These are phyloP conservation scores for Jordanella pulchra DNA, from an alignment of 2,797 vertebrate species.

Conservation along the genomic window DNA sequence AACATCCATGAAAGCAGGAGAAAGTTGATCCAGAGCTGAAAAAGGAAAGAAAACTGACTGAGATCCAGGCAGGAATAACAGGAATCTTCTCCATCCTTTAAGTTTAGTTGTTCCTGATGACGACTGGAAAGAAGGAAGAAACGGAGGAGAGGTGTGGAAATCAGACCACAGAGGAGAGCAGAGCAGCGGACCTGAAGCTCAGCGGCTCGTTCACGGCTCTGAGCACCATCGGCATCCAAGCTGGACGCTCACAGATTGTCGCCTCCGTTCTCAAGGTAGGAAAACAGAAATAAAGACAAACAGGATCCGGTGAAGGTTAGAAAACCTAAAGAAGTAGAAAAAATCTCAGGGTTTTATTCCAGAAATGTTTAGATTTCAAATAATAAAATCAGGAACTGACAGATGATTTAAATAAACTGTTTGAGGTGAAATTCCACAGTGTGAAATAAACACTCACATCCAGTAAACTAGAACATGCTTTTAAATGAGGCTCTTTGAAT, in stretches of 20 bases:
- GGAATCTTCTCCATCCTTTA: background rate
- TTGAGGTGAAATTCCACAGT: background rate
- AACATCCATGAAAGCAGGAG: background rate
- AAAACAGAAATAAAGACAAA: background rate
- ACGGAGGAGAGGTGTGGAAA: background rate
- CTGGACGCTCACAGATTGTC: conserved; percentile 84
- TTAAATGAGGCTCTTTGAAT: background rate
- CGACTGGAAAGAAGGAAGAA: background rate
- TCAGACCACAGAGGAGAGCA: background rate
- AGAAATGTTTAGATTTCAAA: no score
- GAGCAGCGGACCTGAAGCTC: background rate
- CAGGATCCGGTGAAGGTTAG: no score
- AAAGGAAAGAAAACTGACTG: background rate
- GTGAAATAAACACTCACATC: background rate
- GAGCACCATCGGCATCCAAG: conserved; percentile 89
- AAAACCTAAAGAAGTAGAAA: background rate
- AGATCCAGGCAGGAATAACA: background rate
- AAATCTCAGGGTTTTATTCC: background rate
- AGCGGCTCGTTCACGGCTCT: conserved; percentile 76
- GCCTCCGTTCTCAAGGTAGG: conserved; percentile 88
- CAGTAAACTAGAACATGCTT: background rate
- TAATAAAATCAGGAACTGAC: no score
- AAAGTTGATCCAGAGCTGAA: no score
- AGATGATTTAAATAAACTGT: no score
- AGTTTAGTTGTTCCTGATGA: conserved; percentile 10